These are phyloP conservation scores for Mixornis gularis DNA, from an alignment of 2,113 vertebrate genomes.

Conservation along the genomic window DNA sequence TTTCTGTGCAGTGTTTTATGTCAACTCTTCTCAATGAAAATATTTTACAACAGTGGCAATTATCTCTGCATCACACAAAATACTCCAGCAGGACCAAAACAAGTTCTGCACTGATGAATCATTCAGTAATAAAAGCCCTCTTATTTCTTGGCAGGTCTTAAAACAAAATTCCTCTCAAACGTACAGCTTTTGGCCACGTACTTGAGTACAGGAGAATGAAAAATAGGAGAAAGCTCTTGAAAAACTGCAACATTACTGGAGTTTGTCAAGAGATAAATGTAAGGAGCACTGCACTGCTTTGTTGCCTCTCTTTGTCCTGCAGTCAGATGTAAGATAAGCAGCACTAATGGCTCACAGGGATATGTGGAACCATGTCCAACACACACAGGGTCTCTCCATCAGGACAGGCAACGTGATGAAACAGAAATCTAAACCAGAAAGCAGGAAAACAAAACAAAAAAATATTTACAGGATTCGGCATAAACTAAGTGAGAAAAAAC, in stretches of 20 bases:
- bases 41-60: conserved; percentile 28
- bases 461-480: background rate
- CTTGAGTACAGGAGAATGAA: background rate
- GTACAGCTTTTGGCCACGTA: conserved; percentile 5
- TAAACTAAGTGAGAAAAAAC: background rate
- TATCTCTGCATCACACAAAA: conserved; percentile 35
- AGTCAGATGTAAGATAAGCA: background rate
- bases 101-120: conserved; percentile 44
- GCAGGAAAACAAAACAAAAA: background rate
- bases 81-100: conserved; percentile 28
- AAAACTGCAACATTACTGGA: background rate
- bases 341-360: background rate
- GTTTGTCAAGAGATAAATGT: background rate
- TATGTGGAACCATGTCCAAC: background rate
- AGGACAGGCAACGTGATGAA: background rate
- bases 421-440: background rate
- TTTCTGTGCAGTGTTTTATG: conserved; percentile 41
- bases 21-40: conserved; percentile 52
- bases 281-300: background rate
- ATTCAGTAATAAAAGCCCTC: conserved; percentile 20
- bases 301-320: background rate
- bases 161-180: conserved; percentile 1
- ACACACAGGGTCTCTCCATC: background rate
- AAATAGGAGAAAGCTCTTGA: background rate
- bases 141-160: conserved; percentile 11